Evolutionary conservation across 2,797 vertebrate genomes (phyloP).

Genomic region (Dromococcyx pavoninus): DNA sequence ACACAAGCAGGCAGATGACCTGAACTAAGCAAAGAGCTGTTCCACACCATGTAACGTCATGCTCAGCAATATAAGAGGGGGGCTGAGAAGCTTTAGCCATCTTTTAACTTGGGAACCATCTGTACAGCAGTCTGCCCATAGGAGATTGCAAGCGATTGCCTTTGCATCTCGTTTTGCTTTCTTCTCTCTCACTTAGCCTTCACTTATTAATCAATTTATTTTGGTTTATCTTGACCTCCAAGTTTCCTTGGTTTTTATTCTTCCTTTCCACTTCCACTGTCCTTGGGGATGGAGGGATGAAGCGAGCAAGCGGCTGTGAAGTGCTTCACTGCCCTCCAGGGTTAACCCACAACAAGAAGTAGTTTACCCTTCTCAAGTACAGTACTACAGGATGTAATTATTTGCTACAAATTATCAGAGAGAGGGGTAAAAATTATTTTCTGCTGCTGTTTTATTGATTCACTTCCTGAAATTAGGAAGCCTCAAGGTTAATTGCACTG

Average conservation of each 20-base stretch:
- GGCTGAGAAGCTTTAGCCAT: background rate
- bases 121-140: background rate
- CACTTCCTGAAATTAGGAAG: background rate
- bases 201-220: background rate
- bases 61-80: no score
- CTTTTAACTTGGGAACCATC: background rate
- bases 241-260: background rate
- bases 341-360: background rate
- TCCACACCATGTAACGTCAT: no score
- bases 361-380: background rate
- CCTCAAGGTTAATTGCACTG: background rate
- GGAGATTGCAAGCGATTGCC: background rate
- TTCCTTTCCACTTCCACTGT: background rate
- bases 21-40: background rate
- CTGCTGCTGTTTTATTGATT: background rate
- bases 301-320: background rate
- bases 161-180: background rate
- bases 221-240: background rate
- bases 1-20: background rate
- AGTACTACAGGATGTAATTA: background rate
- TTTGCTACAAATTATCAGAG: background rate
- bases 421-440: background rate
- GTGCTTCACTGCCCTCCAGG: background rate
- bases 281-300: background rate
- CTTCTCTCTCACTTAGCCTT: background rate